Conservation (phyloP, 2,113 vertebrate genomes). For the Bettongia penicillata region DNA sequence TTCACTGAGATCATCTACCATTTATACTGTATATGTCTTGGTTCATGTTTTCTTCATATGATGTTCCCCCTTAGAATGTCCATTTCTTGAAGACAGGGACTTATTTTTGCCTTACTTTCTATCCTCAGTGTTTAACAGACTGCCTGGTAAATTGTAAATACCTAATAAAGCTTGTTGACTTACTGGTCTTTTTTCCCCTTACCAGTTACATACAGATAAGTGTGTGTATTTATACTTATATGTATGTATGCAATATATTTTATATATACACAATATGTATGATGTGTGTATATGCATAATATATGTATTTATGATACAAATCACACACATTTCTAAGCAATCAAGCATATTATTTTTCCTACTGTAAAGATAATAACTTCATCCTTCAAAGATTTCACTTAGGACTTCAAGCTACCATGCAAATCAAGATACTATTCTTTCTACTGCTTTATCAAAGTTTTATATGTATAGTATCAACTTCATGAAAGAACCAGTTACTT, state of each 20-base stretch:
- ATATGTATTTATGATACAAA: no score
- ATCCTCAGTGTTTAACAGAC: not conserved
- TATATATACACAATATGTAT: not conserved
- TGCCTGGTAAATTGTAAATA: not conserved
- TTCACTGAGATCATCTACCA: not conserved
- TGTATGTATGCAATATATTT: not conserved
- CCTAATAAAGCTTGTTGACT: not conserved
- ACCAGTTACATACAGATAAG: no score
- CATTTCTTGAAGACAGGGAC: not conserved
- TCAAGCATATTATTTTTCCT: not conserved
- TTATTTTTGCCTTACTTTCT: not conserved
- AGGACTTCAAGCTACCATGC: not conserved
- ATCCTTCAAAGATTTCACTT: not conserved
- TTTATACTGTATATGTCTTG: not conserved
- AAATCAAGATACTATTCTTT: not conserved
- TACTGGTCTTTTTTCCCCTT: no score
- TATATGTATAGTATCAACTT: not conserved
- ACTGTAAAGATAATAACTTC: not conserved
- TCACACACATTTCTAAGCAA: no score
- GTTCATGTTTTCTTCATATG: not conserved
- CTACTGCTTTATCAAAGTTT: not conserved
- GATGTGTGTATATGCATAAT: not conserved
- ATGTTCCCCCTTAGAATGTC: not conserved
- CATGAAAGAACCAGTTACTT: not conserved
- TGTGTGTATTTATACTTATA: no score